Evolutionary conservation across 2,113 vertebrate genomes (phyloP).

Genomic region (Ictidomys tridecemlineatus): DNA sequence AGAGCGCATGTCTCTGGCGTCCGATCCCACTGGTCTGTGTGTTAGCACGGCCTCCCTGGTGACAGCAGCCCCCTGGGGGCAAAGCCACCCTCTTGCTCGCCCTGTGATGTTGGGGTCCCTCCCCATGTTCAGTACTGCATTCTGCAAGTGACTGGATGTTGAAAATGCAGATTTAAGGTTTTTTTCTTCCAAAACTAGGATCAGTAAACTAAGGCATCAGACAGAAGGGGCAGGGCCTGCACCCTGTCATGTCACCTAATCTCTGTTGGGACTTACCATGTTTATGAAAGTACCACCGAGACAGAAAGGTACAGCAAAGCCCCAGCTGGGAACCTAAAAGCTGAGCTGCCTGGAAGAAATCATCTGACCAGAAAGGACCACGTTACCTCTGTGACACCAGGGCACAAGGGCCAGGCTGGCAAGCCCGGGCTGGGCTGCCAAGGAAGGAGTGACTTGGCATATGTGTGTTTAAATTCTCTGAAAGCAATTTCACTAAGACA

Average conservation of each 20-base stretch:
- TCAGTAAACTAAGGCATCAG: background rate
- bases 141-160: background rate
- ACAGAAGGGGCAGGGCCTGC: background rate
- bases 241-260: no score
- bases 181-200: rapidly evolving
- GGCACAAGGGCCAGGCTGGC: background rate
- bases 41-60: rapidly evolving
- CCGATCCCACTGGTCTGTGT: rapidly evolving
- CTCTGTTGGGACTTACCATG: background rate
- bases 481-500: conserved; percentile 61
- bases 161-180: background rate
- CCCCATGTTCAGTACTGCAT: background rate
- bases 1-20: background rate
- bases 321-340: no score
- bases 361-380: background rate
- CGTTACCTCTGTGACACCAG: rapidly evolving
- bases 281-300: background rate
- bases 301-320: no score
- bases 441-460: background rate
- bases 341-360: background rate
- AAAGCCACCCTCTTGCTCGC: rapidly evolving
- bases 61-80: no score
- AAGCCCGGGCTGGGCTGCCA: background rate
- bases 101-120: no score
- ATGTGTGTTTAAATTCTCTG: conserved; percentile 19